Evolutionary conservation across 2,888 invertebrate species (phyloP), one percentile per base, ranked within the genome.

Genomic region (Drosophila phalerata): DNA sequence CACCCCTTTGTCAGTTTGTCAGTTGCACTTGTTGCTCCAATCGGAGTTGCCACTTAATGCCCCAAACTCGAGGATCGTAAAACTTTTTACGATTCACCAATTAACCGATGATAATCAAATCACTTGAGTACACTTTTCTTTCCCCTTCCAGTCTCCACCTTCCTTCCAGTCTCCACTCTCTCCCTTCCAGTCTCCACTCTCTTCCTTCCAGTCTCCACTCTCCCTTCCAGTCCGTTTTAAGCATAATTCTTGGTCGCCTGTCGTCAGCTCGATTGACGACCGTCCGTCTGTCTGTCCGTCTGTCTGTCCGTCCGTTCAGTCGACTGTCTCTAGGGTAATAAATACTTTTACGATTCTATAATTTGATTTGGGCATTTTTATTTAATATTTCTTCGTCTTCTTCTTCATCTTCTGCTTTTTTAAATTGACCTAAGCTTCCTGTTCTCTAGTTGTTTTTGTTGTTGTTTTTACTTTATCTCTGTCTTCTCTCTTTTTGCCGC

Each of bases 81-180:
- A 91, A 90, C 58, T 75, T 90, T 91, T 91, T 90, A 91, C 86
- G 91, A 89, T 74, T 74, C 82, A 88, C 85, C 91, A 91, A 91
- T 91, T 91, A 91, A 90, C 87, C 90, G 91, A 91, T 91, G 90
- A 91, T 90, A 90, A 90, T 91, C 90, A 90, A 90, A 87, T 89
- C 90, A 88, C 74, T 87, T 78, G 73, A 68, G 62, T 51, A 67
- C 75, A 67, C 72, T 30, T 67, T 62, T 49, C 48, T 22, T 37
- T 2, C 34, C 61, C 48, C 30, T 30, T 30, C 30, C 30, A 30
- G 30, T 30, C 8, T 30, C 6, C 28, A 34, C 38, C 43, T 38
- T 4, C 15, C 22, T 0, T 22, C 25, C 49, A 9, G 10, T 10
- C 15, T 10, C n/a, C n/a, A n/a, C n/a, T n/a, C 8, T 28, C 6